Evolutionary conservation across 2,888 invertebrate genomes (phyloP), one percentile per base, ranked within the genome.

Genomic region (Agapetus fuscipes): DNA sequence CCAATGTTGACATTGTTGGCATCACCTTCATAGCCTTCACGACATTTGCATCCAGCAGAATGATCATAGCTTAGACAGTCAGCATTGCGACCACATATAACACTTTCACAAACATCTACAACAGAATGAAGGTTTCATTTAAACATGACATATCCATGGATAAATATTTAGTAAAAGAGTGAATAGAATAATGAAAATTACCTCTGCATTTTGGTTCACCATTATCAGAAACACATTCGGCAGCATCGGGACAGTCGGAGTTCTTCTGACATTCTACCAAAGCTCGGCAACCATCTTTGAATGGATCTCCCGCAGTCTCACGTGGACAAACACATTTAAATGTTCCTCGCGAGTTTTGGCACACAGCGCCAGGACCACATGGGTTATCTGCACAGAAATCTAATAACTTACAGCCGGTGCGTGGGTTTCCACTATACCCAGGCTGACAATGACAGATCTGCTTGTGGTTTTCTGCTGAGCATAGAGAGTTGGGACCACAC

Each of bases 401-500:
- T 37, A 89, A 78, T 36, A 80, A 63, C 35, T 71, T 64, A 53
- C 91, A 91, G 14, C 79, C 80, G 17, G 62, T 64, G 7, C 72
- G 62, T 2, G 89, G 80, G 58, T 89, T 80, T 3, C 89, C 90
- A 1, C 85, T 85, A 53, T 76, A 89, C 1, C 90, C 90, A 9
- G 90, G 89, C 61, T 88, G 88, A 56, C 91, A 91, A 52, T 84
- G 83, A 55, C 65, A 67, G 29, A 71, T 72, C 57, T 83, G 83
- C 46, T 72, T 72, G 54, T 91, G 90, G 53, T 78, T 78, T 58
- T 88, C 85, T 2, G 88, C 83, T 1, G 87, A 83, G 56, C 91
- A 91, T 27, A 90, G 66, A 0, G 90, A 82, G 59, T 90, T 88
- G 36, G 78, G 77, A 1, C 88, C 89, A 53, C 91, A 91, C 11